phyloP scores from a whole-genome alignment of 2,113 vertebrate genomes.

The Uropsilus gracilis region DNA sequence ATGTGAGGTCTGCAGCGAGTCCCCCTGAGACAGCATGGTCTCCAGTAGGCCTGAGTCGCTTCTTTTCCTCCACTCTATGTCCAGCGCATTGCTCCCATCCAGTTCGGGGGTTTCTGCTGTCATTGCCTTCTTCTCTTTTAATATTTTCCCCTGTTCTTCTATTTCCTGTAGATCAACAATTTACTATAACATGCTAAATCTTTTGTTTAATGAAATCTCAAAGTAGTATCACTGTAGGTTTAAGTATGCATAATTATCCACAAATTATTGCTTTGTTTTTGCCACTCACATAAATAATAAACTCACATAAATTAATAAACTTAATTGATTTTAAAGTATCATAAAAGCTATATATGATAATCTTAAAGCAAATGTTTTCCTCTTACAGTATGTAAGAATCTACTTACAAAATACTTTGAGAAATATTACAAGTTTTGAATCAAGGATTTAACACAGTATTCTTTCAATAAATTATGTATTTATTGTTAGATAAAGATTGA shows the following conservation, averaged over 20 bases:
- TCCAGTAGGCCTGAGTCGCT: slow-evolving; percentile 84
- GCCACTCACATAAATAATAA: not conserved
- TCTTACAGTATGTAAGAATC: too few relatives aligned
- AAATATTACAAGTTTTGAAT: slow-evolving; percentile 36
- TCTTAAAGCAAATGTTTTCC: slow-evolving; percentile 45
- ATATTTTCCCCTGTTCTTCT: slow-evolving; percentile 89
- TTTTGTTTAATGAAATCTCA: not conserved
- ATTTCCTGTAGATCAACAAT: slow-evolving; percentile 88
- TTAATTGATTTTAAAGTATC: slow-evolving; percentile 9
- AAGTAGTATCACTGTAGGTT: slow-evolving; percentile 23
- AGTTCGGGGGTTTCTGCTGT: slow-evolving; percentile 74
- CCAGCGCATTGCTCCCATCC: slow-evolving; percentile 77
- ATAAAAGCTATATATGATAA: not conserved
- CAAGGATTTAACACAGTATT: slow-evolving; percentile 6
- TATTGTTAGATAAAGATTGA: slow-evolving; percentile 48
- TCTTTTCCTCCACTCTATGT: slow-evolving; percentile 85
- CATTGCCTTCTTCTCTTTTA: slow-evolving; percentile 85
- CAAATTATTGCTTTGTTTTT: slow-evolving; percentile 36
- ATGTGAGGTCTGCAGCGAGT: slow-evolving; percentile 84
- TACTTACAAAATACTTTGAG: too few relatives aligned
- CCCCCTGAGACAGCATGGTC: slow-evolving; percentile 84
- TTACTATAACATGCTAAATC: slow-evolving; percentile 44
- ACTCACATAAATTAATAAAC: not conserved
- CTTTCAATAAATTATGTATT: slow-evolving; percentile 10
- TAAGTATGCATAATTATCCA: not conserved